Base-by-base conservation (phyloP, 1,140 invertebrate species). In the Bombus pyrosoma region DNA sequence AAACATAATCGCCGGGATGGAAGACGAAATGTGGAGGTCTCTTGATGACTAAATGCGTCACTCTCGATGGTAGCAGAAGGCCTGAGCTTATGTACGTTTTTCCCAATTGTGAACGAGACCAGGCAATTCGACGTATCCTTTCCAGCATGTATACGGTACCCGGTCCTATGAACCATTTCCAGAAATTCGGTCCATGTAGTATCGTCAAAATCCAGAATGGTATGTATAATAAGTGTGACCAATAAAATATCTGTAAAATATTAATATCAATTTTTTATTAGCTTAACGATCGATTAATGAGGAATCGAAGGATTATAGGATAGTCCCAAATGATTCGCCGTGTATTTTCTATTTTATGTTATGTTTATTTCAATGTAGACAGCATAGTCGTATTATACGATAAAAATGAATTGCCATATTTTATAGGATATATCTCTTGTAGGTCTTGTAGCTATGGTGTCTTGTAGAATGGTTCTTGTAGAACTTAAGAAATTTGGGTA, bases 1-100 rank as follows among this genome's bases (percentile, higher is more conserved):
- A 99, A 28, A 99, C 96, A 92, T 99, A 99, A 95, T 99, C 99
- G 0, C 99, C 99, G 0, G 98, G 98, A 93, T 97, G 97, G 94
- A 98, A 99, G 88, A 98, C 96, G 92, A 99, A 99, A 91, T 98
- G 97, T 0, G 96, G 95, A 2, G 98, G 98, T 59, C 98, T 95
- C 89, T 97, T 97, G 78, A 99, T 98, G 4, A 98, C 97, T 89
- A 98, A 94, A 93, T 98, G 97, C 6, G 97, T 98, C 18, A 99
- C 98, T 93, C 97, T 96, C 37, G 98, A 98, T 1, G 98, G 98
- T 39, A 99, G 94, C 12, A 99, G 92, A 28, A 98, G 95, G 1
- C 98, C 98, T 0, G 98, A 98, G 78, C 97, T 97, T 73, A 99
- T 98, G 91, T 98, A 98, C 0, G 97, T 98, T 93, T 97, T 97